Conservation (phyloP, 2,113 vertebrate species). For the Corythaixoides concolor region DNA sequence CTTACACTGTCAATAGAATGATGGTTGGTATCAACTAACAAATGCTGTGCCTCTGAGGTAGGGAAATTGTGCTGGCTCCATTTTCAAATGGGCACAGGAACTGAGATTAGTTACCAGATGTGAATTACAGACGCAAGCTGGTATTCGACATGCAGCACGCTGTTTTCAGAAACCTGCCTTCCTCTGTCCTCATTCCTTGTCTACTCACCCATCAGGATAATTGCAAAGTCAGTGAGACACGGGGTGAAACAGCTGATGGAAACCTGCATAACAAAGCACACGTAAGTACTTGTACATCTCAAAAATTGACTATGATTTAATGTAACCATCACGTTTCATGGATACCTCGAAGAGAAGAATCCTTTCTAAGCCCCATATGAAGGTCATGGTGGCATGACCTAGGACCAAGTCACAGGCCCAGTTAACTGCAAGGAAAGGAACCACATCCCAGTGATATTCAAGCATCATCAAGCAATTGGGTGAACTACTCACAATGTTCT, state of each 20-base stretch:
- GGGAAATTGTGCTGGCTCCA: not conserved
- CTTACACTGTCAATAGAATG: not conserved
- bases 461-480: not conserved
- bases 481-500: not conserved
- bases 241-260: not conserved
- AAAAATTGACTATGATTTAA: not conserved
- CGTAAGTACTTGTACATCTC: not conserved
- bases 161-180: not conserved
- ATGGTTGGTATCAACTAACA: not conserved
- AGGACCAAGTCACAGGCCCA: not conserved
- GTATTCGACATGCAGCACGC: not conserved
- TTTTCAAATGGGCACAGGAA: not conserved
- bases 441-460: not conserved
- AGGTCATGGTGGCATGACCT: accelerated
- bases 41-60: not conserved
- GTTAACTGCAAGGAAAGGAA: not conserved
- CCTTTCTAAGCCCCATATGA: not conserved
- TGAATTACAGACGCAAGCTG: not conserved
- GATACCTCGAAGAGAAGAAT: not conserved
- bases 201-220: not conserved
- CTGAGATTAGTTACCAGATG: constrained; percentile 1
- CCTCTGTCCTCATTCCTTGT: not conserved
- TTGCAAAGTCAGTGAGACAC: accelerated
- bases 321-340: accelerated
- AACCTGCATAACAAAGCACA: accelerated